Conservation (phyloP, 2,797 vertebrate species). For the Pteropus rufus region DNA sequence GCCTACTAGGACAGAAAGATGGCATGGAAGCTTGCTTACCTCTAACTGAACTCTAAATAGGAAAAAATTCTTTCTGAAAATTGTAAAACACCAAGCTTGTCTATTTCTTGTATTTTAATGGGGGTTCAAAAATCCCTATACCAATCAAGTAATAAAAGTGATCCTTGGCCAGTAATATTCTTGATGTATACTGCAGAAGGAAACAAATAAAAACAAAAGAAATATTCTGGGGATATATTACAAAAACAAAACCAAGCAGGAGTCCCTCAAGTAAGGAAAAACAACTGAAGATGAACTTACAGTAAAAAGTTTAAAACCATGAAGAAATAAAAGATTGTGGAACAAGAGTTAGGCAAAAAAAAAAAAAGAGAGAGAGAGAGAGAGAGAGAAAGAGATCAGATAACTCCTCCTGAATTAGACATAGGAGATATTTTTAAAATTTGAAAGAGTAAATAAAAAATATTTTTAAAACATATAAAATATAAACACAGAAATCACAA, state of each 20-base stretch:
- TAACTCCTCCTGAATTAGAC: not conserved
- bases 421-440: not conserved
- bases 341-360: not conserved
- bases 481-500: not conserved
- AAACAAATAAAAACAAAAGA: not conserved
- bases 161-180: not conserved
- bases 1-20: not conserved
- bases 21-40: not conserved
- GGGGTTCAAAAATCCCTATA: not conserved
- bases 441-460: not conserved
- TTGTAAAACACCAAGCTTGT: not conserved
- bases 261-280: not conserved
- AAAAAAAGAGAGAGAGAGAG: not conserved
- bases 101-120: not conserved
- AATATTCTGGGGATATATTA: not conserved
- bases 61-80: not conserved
- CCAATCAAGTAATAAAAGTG: not conserved
- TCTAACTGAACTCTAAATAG: not conserved
- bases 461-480: not conserved
- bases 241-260: not conserved
- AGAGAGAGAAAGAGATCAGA: not conserved
- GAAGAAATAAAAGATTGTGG: not conserved
- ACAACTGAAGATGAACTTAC: not conserved
- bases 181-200: not conserved
- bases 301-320: not conserved